Conservation (phyloP, 2,797 vertebrate genomes). For the Anolis apletophallus region DNA sequence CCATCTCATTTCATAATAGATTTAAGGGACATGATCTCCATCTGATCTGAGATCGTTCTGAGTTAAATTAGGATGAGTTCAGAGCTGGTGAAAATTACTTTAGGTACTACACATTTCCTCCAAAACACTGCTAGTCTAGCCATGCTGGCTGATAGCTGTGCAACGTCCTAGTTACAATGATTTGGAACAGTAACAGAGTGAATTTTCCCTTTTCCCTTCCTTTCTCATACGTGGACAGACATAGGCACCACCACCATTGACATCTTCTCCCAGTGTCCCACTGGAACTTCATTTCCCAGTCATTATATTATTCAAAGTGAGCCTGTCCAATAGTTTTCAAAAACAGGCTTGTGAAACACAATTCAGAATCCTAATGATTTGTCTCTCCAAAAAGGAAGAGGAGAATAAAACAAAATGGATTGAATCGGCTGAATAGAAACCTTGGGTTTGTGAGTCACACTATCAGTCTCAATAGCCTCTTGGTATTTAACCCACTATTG, state of each 20-base stretch:
- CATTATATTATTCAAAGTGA: constrained; percentile 28
- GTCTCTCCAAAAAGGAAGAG: not conserved
- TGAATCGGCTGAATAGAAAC: constrained; percentile 35
- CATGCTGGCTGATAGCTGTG: no score
- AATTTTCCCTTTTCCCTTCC: not conserved
- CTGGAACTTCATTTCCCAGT: not conserved
- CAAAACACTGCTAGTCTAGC: no score
- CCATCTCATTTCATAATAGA: not conserved
- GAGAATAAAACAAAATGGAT: constrained; percentile 12
- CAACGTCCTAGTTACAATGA: not conserved
- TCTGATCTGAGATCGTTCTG: not conserved
- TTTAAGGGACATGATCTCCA: not conserved
- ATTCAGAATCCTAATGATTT: constrained; percentile 32
- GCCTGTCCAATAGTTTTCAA: not conserved
- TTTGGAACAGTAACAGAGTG: not conserved
- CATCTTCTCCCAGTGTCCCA: not conserved
- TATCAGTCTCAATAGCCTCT: constrained; percentile 27
- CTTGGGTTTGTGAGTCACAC: constrained; percentile 40
- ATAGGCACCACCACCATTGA: not conserved
- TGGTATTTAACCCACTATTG: constrained; percentile 44
- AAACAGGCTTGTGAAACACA: constrained; percentile 17
- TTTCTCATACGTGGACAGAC: not conserved
- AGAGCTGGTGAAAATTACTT: no score
- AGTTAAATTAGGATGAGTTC: not conserved
- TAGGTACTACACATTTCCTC: no score